These are phyloP conservation scores for Notoglanidium macrostoma DNA, from an alignment of 2,797 vertebrate genomes.

Conservation along the genomic window DNA sequence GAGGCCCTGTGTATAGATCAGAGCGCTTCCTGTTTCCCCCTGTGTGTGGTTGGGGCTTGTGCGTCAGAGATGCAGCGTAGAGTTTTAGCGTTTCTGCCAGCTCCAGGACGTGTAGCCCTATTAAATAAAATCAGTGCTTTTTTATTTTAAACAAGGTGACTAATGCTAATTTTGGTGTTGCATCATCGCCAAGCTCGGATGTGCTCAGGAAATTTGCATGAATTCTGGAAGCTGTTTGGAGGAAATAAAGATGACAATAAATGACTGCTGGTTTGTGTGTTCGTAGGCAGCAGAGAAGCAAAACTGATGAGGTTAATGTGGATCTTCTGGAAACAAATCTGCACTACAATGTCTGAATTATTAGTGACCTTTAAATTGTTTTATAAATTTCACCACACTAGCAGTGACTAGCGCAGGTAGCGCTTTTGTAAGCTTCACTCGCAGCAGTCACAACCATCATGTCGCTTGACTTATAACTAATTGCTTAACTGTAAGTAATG, in stretches of 20 bases:
- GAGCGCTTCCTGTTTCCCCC: slow-evolving; percentile 58
- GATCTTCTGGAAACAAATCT: neutral
- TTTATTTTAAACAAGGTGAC: neutral
- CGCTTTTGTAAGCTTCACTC: neutral
- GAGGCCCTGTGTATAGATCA: slow-evolving; percentile 24
- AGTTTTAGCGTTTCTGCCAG: neutral
- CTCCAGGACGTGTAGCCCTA: neutral
- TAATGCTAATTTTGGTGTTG: neutral
- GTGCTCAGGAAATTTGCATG: neutral
- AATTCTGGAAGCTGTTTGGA: neutral
- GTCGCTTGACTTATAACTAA: neutral
- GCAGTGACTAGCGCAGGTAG: neutral
- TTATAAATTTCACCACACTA: neutral
- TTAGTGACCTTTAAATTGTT: neutral
- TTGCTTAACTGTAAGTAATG: neutral
- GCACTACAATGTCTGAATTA: neutral
- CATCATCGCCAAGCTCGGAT: neutral
- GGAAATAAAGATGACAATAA: neutral
- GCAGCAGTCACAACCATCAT: neutral
- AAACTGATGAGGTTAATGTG: neutral
- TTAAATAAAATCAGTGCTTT: neutral
- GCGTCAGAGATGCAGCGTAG: slow-evolving; percentile 33
- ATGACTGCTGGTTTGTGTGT: neutral
- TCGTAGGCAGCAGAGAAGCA: neutral
- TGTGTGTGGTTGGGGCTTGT: slow-evolving; percentile 35